Evolutionary conservation across 2,888 invertebrate genomes (phyloP), one percentile per base, ranked within the genome.

Genomic region (Leucophenga montana): DNA sequence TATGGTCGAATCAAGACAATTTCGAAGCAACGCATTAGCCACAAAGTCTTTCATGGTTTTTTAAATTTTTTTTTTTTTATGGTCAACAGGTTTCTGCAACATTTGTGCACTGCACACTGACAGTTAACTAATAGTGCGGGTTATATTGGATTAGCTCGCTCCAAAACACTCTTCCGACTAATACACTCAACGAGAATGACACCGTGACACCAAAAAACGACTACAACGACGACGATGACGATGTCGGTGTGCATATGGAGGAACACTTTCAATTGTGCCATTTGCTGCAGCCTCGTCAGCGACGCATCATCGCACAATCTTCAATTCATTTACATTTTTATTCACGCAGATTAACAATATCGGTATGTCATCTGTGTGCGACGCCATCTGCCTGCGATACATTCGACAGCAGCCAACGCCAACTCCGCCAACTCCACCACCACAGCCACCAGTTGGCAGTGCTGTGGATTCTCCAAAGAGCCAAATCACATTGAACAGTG

Each of bases 241-340:
- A 39, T 39, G 8, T 39, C 53, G 22, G 13, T 54, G 54, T 20
- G 18, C 54, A 20, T 54, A 54, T 54, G 39, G 14, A 16, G 46
- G 33, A 62, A 46, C 62, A 46, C 46, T 62, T 62, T 46, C 46
- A 20, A 64, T 46, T 48, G 46, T 20, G 22, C n/a, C 33, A 11
- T 39, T 39, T 74, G 78, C 72, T 27, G 70, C 68, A 54, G 57
- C 71, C 66, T 61, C 72, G 67, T 67, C 74, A 53, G 66, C 66
- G 71, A 75, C 75, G 66, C 67, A 31, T 1, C 3, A 31, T n/a
- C 75, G 61, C 22, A 71, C 83, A 84, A 84, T 82, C 83, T 84
- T 78, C 77, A 83, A 85, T 82, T 80, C 83, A 86, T 86, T 85
- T 86, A 85, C 86, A 86, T 86, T 85, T 86, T 85, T 84, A 86